Evolutionary conservation across 2,888 invertebrate genomes (phyloP), one percentile per base, ranked within the genome.

Genomic region (Heteromurus nitidus): DNA sequence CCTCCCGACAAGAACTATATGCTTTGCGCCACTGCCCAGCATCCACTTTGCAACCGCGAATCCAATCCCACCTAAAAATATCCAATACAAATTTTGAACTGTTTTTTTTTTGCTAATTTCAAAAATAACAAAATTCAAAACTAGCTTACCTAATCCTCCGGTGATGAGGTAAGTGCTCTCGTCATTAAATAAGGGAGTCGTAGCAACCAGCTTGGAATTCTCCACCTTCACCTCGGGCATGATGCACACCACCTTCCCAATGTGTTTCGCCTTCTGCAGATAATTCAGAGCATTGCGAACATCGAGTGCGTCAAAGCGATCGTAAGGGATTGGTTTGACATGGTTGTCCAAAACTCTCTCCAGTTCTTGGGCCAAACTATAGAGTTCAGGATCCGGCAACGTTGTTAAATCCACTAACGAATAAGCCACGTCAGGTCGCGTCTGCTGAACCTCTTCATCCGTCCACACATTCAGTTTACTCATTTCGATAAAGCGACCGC

Each of bases 131-230:
- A n/a, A n/a, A n/a, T n/a, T n/a, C n/a, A n/a, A n/a, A n/a, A n/a
- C n/a, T n/a, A n/a, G n/a, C n/a, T n/a, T n/a, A n/a, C n/a, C 3
- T 18, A 84, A 75, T 13, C 84, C 84, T 55, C 84, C 84, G 24
- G 82, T 84, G 13, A 84, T 82, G 9, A 84, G 42, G 24, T 84
- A 84, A 0, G 82, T 82, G n/a, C 75, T 67, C 30, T 47, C 20
- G 9, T 64, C 67, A 62, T 82, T 80, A 47, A 84, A 84, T 16
- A 67, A 20, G 16, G 79, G 80, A 18, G 68, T 82, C 9, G 42
- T 18, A 0, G 55, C 62, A 2, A 55, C 28, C 26, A 30, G 20
- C 20, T 79, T 75, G 30, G 69, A 75, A 1, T 42, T 28, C 20
- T 75, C 65, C 62, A 72, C 28, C n/a, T 18, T 30, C 9, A 82